phyloP scores from a whole-genome alignment of 2,113 vertebrate genomes.

The Eidolon helvum region DNA sequence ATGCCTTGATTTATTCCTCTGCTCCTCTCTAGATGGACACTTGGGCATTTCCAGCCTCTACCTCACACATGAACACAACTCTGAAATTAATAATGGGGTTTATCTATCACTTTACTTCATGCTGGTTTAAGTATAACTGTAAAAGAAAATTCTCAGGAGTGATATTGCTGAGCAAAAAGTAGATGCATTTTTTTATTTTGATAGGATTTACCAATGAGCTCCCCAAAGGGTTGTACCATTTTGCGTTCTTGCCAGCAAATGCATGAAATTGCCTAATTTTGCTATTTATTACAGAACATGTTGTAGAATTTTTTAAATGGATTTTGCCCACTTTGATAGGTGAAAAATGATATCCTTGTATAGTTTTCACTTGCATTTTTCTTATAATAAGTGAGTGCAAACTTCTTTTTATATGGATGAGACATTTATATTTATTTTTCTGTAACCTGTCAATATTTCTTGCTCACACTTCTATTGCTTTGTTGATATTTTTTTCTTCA shows the following conservation, averaged over 20 bases:
- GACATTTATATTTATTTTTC: slow-evolving; percentile 15
- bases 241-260: neutral
- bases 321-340: slow-evolving; percentile 29
- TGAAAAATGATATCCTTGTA: slow-evolving; percentile 38
- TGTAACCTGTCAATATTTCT: neutral
- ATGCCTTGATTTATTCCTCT: neutral
- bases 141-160: slow-evolving; percentile 5
- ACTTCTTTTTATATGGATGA: slow-evolving; percentile 12
- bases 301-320: slow-evolving; percentile 14
- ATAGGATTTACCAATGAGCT: neutral
- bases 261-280: neutral
- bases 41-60: neutral
- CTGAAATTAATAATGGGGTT: neutral
- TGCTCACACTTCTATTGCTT: neutral
- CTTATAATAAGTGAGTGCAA: slow-evolving; percentile 7
- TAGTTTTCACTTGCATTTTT: neutral
- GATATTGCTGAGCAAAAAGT: neutral
- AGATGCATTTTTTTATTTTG: slow-evolving; percentile 49
- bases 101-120: neutral
- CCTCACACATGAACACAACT: neutral
- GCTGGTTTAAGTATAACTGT: neutral
- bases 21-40: neutral
- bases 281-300: neutral
- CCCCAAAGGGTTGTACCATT: neutral
- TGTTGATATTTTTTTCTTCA: neutral